phyloP scores from a whole-genome alignment of 2,888 invertebrate genomes.

The Lasioglossum vierecki region DNA sequence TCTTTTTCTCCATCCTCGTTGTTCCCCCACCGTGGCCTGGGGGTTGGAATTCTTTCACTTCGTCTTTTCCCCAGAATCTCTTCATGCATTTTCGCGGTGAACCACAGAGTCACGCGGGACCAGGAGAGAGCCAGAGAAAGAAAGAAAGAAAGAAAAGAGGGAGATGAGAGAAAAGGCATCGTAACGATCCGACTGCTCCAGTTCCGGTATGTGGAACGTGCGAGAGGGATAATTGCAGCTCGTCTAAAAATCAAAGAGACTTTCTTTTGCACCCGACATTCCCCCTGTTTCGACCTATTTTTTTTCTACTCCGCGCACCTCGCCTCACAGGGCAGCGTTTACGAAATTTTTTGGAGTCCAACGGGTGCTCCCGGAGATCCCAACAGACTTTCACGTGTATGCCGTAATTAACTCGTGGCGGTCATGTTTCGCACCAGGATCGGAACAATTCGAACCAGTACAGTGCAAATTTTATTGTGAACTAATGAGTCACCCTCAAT shows the following conservation, averaged over 20 bases:
- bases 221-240: constrained; percentile 71
- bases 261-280: constrained; percentile 62
- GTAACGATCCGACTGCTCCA: constrained; percentile 70
- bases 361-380: neutral
- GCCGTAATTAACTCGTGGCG: too few species aligned
- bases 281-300: constrained; percentile 43
- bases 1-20: neutral
- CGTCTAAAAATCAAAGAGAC: constrained; percentile 69
- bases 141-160: constrained; percentile 6
- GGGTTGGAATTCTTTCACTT: constrained; percentile 38
- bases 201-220: constrained; percentile 70
- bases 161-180: constrained; percentile 49
- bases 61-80: constrained; percentile 41
- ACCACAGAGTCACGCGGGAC: constrained; percentile 33
- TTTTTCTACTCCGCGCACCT: constrained; percentile 2
- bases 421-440: neutral
- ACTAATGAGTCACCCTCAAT: too few species aligned
- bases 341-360: neutral
- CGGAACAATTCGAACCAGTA: neutral
- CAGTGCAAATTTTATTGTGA: too few species aligned
- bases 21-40: constrained; percentile 13
- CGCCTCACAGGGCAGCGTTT: neutral
- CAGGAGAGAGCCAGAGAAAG: neutral
- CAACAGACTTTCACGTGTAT: neutral
- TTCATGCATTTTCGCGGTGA: constrained; percentile 60